phyloP scores from a whole-genome alignment of 2,797 vertebrate genomes.

The Lerista edwardsae region DNA sequence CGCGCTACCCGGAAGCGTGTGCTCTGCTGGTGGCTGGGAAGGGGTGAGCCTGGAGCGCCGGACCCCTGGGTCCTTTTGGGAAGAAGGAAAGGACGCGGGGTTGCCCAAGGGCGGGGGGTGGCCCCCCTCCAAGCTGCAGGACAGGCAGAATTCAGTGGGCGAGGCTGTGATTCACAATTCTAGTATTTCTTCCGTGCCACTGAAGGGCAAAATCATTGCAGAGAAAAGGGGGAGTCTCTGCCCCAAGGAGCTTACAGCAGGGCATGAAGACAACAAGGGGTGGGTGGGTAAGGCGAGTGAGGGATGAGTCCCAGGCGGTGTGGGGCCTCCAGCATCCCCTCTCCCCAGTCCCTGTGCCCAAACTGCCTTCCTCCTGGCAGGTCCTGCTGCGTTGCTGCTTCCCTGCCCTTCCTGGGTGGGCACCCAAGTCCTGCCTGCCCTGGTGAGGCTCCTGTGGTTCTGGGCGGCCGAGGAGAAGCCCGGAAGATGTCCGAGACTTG shows the following conservation, averaged over 20 bases:
- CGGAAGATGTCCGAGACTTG: constrained; percentile 49
- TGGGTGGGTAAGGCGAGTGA: neutral
- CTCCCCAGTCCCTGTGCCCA: neutral
- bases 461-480: neutral
- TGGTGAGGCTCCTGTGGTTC: too few relatives aligned
- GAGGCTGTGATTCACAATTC: neutral
- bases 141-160: neutral
- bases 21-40: too few relatives aligned
- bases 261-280: neutral
- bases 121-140: neutral
- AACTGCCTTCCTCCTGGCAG: neutral
- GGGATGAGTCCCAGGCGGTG: too few relatives aligned
- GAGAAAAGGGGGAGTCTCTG: neutral
- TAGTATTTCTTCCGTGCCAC: neutral
- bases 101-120: neutral
- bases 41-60: neutral
- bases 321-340: too few relatives aligned
- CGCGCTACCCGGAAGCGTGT: neutral
- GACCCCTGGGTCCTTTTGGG: neutral
- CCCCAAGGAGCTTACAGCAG: neutral
- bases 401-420: too few relatives aligned
- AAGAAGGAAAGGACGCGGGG: neutral
- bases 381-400: neutral
- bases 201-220: too few relatives aligned
- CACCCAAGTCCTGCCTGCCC: neutral